These are phyloP conservation scores for Pecten maximus DNA, from an alignment of 2,888 invertebrate genomes.

Conservation along the genomic window DNA sequence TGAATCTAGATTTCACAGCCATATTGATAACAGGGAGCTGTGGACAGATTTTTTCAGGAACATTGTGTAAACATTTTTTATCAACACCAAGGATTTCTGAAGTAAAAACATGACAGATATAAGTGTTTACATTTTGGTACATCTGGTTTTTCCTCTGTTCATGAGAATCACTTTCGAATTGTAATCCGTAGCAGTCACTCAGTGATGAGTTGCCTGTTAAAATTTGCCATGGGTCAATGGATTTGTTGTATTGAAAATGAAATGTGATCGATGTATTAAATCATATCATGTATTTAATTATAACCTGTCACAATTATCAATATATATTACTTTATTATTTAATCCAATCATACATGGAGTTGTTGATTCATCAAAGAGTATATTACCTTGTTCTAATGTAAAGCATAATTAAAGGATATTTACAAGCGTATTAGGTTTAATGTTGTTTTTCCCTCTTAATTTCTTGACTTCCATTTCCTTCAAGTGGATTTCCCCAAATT, in stretches of 20 bases:
- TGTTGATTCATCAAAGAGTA: slow-evolving; percentile 35
- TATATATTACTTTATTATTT: not conserved
- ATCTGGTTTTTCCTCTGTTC: not conserved
- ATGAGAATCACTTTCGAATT: not conserved
- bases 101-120: no score
- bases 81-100: no score
- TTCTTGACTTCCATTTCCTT: no score
- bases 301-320: slow-evolving; percentile 18
- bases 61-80: no score
- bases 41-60: not conserved
- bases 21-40: not conserved
- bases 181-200: not conserved
- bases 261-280: not conserved
- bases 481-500: no score
- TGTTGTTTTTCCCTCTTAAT: not conserved
- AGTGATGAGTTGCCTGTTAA: slow-evolving; percentile 6
- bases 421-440: not conserved
- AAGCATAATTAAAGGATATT: slow-evolving; percentile 18
- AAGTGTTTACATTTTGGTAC: no score
- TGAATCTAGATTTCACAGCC: not conserved
- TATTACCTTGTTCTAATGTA: slow-evolving; percentile 28
- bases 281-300: not conserved
- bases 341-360: slow-evolving; percentile 23
- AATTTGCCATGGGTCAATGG: not conserved
- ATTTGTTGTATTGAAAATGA: not conserved